Evolutionary conservation across 2,888 invertebrate genomes (phyloP).

Genomic region (Panorpa germanica): DNA sequence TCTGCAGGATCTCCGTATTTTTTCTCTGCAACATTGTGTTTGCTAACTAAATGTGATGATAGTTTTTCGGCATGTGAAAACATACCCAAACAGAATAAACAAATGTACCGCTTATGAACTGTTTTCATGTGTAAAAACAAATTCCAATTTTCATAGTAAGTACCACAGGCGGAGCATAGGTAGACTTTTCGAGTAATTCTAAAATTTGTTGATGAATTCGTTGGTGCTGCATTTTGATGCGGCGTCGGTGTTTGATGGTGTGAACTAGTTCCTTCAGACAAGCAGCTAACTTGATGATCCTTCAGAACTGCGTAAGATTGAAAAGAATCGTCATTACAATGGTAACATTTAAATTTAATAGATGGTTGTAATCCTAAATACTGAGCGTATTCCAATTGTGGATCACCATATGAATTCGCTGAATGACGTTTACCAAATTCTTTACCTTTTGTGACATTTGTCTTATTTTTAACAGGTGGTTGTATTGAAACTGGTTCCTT

Average conservation of each 20-base stretch:
- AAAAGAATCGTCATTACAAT: slow-evolving; percentile 49
- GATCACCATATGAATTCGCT: no score
- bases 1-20: slow-evolving; percentile 46
- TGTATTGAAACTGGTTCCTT: no score
- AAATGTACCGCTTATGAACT: slow-evolving; percentile 62
- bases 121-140: slow-evolving; percentile 70
- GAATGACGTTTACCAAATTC: no score
- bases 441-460: no score
- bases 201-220: slow-evolving; percentile 23
- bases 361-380: slow-evolving; percentile 51
- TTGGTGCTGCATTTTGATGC: slow-evolving; percentile 21
- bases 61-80: slow-evolving; percentile 64
- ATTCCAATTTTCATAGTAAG: slow-evolving; percentile 75
- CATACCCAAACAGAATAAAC: slow-evolving; percentile 67
- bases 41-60: slow-evolving; percentile 54
- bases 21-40: slow-evolving; percentile 57
- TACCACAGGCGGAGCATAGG: slow-evolving; percentile 63
- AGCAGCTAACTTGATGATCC: slow-evolving; percentile 47
- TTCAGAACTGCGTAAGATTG: slow-evolving; percentile 44
- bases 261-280: slow-evolving; percentile 25
- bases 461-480: no score
- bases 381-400: slow-evolving; percentile 40
- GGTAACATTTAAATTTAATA: slow-evolving; percentile 53
- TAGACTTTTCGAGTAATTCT: slow-evolving; percentile 60
- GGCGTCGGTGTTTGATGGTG: slow-evolving; percentile 22